Conservation (phyloP, 2,888 invertebrate genomes). For the Mimas tiliae region DNA sequence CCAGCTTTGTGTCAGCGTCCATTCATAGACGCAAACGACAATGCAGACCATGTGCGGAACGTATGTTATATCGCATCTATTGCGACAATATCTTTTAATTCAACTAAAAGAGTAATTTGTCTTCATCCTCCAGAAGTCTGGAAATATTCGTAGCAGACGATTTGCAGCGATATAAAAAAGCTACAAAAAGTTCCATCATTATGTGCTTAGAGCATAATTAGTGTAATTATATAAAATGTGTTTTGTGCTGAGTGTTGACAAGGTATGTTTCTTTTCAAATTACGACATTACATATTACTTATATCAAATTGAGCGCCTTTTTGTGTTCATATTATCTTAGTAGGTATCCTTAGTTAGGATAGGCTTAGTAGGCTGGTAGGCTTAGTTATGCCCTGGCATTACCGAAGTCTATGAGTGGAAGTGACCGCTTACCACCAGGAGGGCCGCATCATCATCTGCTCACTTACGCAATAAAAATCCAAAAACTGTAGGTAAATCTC, state of each 20-base stretch:
- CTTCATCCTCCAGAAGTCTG: too few species aligned
- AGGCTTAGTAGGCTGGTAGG: too few species aligned
- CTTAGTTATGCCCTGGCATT: too few species aligned
- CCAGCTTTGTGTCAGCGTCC: constrained; percentile 36
- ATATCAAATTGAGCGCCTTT: background rate
- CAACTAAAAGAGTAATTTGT: background rate
- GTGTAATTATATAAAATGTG: background rate
- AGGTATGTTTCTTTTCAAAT: background rate
- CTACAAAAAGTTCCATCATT: background rate
- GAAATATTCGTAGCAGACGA: too few species aligned
- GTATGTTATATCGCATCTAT: background rate
- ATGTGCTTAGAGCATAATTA: background rate
- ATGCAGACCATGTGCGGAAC: constrained; percentile 5
- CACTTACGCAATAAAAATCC: too few species aligned
- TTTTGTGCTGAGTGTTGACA: background rate
- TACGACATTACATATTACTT: background rate
- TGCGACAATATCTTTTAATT: background rate
- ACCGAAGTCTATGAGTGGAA: too few species aligned
- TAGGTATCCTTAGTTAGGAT: too few species aligned
- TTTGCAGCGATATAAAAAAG: background rate
- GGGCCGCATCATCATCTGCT: too few species aligned
- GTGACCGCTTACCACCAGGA: too few species aligned
- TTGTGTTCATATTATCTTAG: background rate
- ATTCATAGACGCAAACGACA: background rate
- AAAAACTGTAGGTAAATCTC: too few species aligned